Conservation (phyloP, 2,888 invertebrate genomes). For the Cantharis rufa region DNA sequence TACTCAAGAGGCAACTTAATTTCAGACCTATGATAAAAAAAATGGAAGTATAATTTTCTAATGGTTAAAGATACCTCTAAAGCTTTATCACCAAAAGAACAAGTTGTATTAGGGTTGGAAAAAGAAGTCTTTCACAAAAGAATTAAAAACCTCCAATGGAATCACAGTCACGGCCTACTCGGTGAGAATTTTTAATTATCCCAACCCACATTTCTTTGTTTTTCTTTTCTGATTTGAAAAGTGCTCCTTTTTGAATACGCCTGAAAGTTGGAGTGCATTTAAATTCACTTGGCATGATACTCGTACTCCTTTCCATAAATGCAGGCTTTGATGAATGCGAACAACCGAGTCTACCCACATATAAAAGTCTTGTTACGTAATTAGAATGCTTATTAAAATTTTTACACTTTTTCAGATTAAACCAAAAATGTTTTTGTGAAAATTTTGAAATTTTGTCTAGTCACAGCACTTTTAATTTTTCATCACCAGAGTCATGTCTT, state of each 20-base stretch:
- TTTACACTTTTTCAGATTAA: not conserved
- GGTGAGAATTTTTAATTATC: conserved; percentile 56
- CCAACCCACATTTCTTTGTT: conserved; percentile 55
- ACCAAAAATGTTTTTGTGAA: not conserved
- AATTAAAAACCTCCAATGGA: conserved; percentile 45
- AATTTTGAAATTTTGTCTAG: not conserved
- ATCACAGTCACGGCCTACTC: conserved; percentile 43
- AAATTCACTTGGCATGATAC: conserved; percentile 44
- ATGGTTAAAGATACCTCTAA: not conserved
- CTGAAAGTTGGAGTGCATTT: conserved; percentile 37
- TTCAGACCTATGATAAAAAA: not conserved
- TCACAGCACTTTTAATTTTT: not conserved
- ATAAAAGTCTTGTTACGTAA: not conserved
- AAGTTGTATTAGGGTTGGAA: conserved; percentile 1
- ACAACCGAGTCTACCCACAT: conserved; percentile 11
- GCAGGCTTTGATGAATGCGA: conserved; percentile 24
- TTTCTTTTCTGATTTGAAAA: conserved; percentile 51
- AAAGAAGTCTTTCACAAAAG: conserved; percentile 20
- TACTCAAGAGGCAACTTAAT: not conserved
- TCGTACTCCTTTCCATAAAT: conserved; percentile 23
- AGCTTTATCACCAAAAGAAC: not conserved
- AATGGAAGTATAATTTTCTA: not conserved
- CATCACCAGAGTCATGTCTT: not conserved
- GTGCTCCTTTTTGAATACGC: conserved; percentile 44
- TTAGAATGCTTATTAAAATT: not conserved